A percentile compares a stretch with the other conserved stretches of the same genome.
phyloP scores from a whole-genome alignment of 2,888 invertebrate species.

The Homarus gammarus region DNA sequence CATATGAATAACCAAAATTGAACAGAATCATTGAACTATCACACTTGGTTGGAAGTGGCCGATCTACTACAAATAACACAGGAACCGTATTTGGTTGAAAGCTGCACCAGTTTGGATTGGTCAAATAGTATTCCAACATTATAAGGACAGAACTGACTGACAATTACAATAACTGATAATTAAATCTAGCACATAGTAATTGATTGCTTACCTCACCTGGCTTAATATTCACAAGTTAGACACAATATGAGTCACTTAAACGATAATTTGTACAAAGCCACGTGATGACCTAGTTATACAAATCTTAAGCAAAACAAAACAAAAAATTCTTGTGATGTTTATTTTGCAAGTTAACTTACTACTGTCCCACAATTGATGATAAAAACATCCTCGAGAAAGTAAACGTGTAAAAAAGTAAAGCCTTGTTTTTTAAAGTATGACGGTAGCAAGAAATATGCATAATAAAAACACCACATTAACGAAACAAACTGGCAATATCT shows the following conservation, averaged over 20 bases:
- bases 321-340: background rate
- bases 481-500: background rate
- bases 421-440: background rate
- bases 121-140: no score
- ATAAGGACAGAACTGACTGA: no score
- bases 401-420: background rate
- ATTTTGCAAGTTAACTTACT: background rate
- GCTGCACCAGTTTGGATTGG: no score
- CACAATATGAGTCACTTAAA: conserved; percentile 45
- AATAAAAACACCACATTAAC: background rate
- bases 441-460: background rate
- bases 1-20: no score
- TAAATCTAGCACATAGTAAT: background rate
- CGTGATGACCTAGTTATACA: background rate
- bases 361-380: background rate
- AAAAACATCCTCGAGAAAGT: background rate
- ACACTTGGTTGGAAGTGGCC: no score
- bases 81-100: no score
- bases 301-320: background rate
- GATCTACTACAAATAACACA: no score
- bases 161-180: background rate
- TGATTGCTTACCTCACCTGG: conserved; percentile 6
- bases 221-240: conserved; percentile 24
- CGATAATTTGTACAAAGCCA: background rate
- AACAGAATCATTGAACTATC: no score